Evolutionary conservation across 2,113 vertebrate species (phyloP), one percentile per base, ranked within the genome.

Genomic region (Amphiprion percula): DNA sequence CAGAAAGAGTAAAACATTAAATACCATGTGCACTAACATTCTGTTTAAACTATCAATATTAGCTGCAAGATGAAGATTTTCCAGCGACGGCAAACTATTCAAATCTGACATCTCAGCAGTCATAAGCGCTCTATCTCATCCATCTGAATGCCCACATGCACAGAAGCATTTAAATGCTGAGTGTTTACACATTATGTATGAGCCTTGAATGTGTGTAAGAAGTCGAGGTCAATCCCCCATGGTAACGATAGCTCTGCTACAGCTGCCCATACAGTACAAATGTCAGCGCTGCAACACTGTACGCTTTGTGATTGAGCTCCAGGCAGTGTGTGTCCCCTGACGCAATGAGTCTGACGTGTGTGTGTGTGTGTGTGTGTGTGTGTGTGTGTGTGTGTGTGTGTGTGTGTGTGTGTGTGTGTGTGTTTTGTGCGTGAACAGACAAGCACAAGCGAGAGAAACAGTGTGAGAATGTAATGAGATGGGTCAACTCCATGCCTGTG

Each of bases 241-340:
- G 44, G 26, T 10, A 16, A 55, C 23, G 39, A 16, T 33, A 30
- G 59, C 33, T 21, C 19, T 5, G 53, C 24, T 46, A 30, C 33
- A 68, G 33, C 49, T 63, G 30, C 39, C 21, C 52, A n/a, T 21
- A 61, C 69, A 71, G 60, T 26, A 50, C 41, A 63, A 39, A 49
- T 71, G 60, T 56, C 70, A 33, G 41, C 5, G n/a, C 47, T 16
- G 30, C 60, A 30, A 7, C 49, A 47, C 58, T 67, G 64, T 59
- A 16, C 41, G 62, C 86, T 62, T 16, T 55, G 73, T 60, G 75
- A 6, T 53, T 54, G 21, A 60, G 71, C 69, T 70, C 10, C 33
- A 46, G 79, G 76, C 70, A 55, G 39, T 60, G 69, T 59, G 58
- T 26, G 60, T 76, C 59, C 52, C 53, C 49, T 63, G 80, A 70